A percentile compares a stretch with the other conserved stretches of the same genome.
These are phyloP conservation scores for Listronotus bonariensis DNA, from an alignment of 1,140 invertebrate genomes.

Conservation along the genomic window DNA sequence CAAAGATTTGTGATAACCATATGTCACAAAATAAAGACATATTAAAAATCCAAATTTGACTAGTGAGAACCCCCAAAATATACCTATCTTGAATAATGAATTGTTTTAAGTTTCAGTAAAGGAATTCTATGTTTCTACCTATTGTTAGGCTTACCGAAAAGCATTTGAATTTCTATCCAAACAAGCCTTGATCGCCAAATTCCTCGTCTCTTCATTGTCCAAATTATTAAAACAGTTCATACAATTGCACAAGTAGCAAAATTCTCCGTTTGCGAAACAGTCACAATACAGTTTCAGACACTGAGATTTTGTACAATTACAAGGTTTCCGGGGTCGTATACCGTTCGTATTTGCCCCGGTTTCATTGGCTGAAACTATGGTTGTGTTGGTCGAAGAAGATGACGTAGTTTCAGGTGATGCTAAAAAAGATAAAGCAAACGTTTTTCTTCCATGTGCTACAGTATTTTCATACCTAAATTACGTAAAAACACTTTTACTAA, in stretches of 20 bases:
- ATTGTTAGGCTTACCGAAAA: too few relatives aligned
- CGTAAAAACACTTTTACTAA: too few relatives aligned
- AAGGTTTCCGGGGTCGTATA: conserved; percentile 86
- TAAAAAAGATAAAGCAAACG: conserved; percentile 1
- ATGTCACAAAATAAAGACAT: too few relatives aligned
- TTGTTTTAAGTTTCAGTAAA: too few relatives aligned
- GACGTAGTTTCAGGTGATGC: not conserved
- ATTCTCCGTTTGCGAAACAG: conserved; percentile 99
- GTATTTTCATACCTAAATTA: too few relatives aligned
- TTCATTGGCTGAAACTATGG: conserved; percentile 13
- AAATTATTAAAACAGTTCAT: conserved; percentile 98
- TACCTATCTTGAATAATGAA: too few relatives aligned
- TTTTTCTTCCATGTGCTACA: too few relatives aligned
- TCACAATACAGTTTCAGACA: conserved; percentile 99
- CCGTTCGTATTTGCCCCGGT: conserved; percentile 59
- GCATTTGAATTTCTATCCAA: conserved; percentile 93
- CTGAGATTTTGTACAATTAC: conserved; percentile 99
- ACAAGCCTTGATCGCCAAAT: conserved; percentile 90
- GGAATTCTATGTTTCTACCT: too few relatives aligned
- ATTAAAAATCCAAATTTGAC: too few relatives aligned
- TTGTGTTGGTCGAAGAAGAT: not conserved
- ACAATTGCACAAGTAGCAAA: conserved; percentile 98
- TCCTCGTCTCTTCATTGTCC: conserved; percentile 92
- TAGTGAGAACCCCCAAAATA: too few relatives aligned
- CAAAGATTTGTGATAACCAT: too few relatives aligned